A percentile compares a stretch with the other conserved stretches of the same genome.
phyloP scores from a whole-genome alignment of 2,888 invertebrate genomes.

The Ferdinandea cuprea region DNA sequence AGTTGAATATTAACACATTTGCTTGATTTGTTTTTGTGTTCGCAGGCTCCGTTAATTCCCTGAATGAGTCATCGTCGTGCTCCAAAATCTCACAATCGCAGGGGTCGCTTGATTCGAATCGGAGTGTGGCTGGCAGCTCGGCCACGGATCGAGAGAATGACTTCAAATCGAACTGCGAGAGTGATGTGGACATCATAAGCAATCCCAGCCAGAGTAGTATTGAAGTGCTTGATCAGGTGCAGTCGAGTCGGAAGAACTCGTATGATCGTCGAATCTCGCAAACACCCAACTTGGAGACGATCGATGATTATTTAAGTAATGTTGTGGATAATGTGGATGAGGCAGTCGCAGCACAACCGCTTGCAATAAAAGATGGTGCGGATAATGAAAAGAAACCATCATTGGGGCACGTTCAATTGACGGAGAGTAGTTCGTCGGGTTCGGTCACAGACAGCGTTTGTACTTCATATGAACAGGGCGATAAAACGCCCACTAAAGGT shows the following conservation, averaged over 20 bases:
- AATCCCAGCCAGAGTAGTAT: slow-evolving; percentile 89
- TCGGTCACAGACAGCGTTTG: slow-evolving; percentile 86
- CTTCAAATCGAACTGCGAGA: slow-evolving; percentile 84
- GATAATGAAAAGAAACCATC: slow-evolving; percentile 46
- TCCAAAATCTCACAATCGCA: slow-evolving; percentile 82
- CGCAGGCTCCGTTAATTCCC: slow-evolving; percentile 83
- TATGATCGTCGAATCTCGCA: slow-evolving; percentile 84
- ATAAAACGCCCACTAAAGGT: slow-evolving; percentile 63
- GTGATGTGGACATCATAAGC: slow-evolving; percentile 88
- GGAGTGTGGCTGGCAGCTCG: slow-evolving; percentile 82
- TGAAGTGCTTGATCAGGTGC: slow-evolving; percentile 85
- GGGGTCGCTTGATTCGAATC: slow-evolving; percentile 82
- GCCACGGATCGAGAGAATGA: slow-evolving; percentile 80
- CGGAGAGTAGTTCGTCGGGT: slow-evolving; percentile 87
- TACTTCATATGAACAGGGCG: slow-evolving; percentile 84
- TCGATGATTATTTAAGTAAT: slow-evolving; percentile 80
- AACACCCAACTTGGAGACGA: slow-evolving; percentile 83
- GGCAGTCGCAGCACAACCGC: slow-evolving; percentile 12
- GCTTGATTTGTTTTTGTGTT: slow-evolving; percentile 16
- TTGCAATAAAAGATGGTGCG: slow-evolving; percentile 9
- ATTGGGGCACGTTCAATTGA: slow-evolving; percentile 82
- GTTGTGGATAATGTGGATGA: slow-evolving; percentile 5
- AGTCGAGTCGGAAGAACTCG: slow-evolving; percentile 81
- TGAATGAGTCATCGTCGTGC: slow-evolving; percentile 83
- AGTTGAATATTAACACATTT: not conserved